phyloP scores from a whole-genome alignment of 2,113 vertebrate species.

The Physeter macrocephalus region DNA sequence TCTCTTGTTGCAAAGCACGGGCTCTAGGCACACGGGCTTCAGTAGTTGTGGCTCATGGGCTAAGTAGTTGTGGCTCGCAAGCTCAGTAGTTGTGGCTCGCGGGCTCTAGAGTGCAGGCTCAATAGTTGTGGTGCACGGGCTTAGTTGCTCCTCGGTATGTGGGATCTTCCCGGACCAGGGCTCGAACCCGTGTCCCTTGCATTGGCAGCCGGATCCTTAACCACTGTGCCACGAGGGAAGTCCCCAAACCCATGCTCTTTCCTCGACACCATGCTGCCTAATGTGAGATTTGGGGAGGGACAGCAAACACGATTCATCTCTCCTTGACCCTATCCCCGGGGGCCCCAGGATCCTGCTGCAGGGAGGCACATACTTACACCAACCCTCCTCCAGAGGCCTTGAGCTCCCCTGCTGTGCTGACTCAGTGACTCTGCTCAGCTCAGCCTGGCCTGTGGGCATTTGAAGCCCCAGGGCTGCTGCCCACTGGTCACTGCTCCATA shows the following conservation, averaged over 20 bases:
- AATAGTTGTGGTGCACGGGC: too few species aligned
- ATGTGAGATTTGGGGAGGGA: not conserved
- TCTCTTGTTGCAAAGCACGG: too few species aligned
- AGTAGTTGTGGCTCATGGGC: too few species aligned
- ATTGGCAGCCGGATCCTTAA: too few species aligned
- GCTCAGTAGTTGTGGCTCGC: too few species aligned
- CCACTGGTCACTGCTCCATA: not conserved
- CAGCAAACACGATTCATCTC: not conserved
- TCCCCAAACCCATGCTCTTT: not conserved
- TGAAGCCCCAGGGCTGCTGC: not conserved
- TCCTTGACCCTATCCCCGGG: not conserved
- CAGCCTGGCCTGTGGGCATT: not conserved
- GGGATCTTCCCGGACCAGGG: too few species aligned
- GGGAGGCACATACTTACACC: not conserved
- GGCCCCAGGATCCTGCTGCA: not conserved
- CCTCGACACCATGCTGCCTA: not conserved
- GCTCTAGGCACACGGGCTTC: too few species aligned
- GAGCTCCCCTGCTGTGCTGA: not conserved
- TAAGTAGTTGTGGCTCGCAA: too few species aligned
- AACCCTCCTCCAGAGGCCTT: not conserved
- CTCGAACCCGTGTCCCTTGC: too few species aligned
- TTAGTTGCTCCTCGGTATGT: too few species aligned
- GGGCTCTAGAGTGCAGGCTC: too few species aligned
- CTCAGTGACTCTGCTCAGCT: not conserved
- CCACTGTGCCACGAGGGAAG: not conserved